A percentile compares a stretch with the other conserved stretches of the same genome.
Evolutionary conservation across 2,113 vertebrate genomes (phyloP).

Genomic region (Oryzias javanicus): DNA sequence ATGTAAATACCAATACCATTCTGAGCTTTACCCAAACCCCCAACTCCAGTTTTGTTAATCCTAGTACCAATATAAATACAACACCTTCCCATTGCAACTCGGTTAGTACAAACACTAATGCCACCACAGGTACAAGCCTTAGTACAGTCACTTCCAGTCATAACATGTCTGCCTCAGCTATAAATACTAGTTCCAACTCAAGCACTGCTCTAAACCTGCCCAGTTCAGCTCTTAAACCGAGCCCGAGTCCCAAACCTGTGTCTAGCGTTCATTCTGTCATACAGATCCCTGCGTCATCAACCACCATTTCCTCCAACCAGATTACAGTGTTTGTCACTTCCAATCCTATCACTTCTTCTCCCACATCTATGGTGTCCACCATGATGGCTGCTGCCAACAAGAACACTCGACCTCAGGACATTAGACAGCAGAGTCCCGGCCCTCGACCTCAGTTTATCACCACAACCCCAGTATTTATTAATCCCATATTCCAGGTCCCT

Average conservation of each 20-base stretch:
- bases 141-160: conserved; percentile 49
- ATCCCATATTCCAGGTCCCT: conserved; percentile 89
- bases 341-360: conserved; percentile 86
- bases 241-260: conserved; percentile 72
- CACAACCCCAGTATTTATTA: conserved; percentile 89
- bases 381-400: conserved; percentile 87
- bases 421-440: conserved; percentile 70
- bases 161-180: conserved; percentile 41
- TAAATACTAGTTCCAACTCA: conserved; percentile 45
- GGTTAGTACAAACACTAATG: conserved; percentile 51
- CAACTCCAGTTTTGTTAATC: conserved; percentile 25
- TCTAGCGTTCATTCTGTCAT: conserved; percentile 81
- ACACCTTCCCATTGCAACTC: conserved; percentile 21
- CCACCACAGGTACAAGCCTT: conserved; percentile 41
- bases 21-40: conserved; percentile 49
- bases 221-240: conserved; percentile 47
- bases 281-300: conserved; percentile 85
- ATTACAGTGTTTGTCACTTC: conserved; percentile 97
- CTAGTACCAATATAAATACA: conserved; percentile 42
- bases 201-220: conserved; percentile 42
- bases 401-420: conserved; percentile 85
- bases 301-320: conserved; percentile 84
- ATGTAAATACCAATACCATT: conserved; percentile 38
- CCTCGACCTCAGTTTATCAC: conserved; percentile 87
- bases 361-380: conserved; percentile 84